Conservation (phyloP, 30 jellyfish, hydroid and myxozoan genomes). For the Turritopsis rubra region DNA sequence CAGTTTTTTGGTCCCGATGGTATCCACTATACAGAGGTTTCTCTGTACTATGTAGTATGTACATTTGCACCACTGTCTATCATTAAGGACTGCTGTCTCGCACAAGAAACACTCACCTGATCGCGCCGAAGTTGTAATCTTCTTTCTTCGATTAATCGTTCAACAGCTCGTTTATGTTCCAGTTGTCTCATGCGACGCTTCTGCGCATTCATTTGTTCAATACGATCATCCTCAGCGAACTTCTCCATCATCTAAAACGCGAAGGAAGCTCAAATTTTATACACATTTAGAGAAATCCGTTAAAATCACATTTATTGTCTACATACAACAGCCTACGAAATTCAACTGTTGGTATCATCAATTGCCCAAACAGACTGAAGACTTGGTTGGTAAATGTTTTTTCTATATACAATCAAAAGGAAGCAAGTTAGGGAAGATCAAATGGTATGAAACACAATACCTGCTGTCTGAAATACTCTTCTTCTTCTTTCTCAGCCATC, state of each 20-base stretch:
- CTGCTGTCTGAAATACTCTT: constrained; percentile 81
- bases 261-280: background rate
- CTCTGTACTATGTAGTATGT: background rate
- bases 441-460: too few species aligned
- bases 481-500: constrained; percentile 83
- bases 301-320: background rate
- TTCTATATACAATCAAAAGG: too few species aligned
- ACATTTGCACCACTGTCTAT: too few species aligned
- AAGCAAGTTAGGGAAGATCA: too few species aligned
- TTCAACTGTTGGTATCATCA: too few species aligned
- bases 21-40: too few species aligned
- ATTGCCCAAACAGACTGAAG: too few species aligned
- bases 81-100: background rate
- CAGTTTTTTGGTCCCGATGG: too few species aligned
- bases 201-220: constrained; percentile 97
- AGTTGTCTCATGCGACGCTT: constrained; percentile 87
- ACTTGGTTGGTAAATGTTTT: too few species aligned
- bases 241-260: constrained; percentile 61
- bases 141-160: constrained; percentile 73
- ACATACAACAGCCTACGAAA: too few species aligned
- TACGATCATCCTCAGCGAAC: constrained; percentile 95
- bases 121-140: constrained; percentile 58
- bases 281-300: background rate
- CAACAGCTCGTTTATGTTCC: constrained; percentile 97
- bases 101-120: constrained; percentile 35